These are phyloP conservation scores for Pyrgilauda ruficollis DNA, from an alignment of 2,113 vertebrate genomes.

Conservation along the genomic window DNA sequence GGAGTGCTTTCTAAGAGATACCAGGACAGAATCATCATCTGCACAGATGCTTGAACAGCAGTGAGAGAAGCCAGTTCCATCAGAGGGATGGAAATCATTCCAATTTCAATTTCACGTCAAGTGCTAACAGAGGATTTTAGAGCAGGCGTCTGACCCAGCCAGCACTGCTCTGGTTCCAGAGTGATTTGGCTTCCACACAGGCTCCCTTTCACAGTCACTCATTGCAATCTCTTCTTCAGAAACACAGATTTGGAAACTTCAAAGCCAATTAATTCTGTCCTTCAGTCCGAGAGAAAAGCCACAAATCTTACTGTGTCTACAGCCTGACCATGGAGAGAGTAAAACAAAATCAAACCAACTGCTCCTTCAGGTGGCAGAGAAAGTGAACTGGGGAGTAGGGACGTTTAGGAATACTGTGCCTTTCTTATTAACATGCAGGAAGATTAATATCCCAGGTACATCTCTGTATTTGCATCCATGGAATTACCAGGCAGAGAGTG, in stretches of 20 bases:
- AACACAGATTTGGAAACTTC: neutral
- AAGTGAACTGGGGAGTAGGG: neutral
- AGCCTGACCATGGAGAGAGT: accelerated
- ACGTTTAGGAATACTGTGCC: neutral
- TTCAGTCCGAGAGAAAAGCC: neutral
- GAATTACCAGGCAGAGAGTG: neutral
- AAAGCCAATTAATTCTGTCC: neutral
- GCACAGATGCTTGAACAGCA: neutral
- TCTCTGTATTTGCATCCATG: neutral
- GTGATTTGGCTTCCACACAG: neutral
- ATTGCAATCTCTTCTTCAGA: neutral
- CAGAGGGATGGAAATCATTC: neutral
- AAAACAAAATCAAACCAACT: neutral
- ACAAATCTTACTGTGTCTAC: neutral
- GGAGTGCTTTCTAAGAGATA: neutral
- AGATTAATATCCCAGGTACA: neutral
- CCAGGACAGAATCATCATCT: neutral
- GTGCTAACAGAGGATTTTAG: neutral
- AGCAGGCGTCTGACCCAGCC: neutral
- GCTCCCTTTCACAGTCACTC: neutral
- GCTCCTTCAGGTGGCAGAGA: neutral
- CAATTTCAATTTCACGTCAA: neutral
- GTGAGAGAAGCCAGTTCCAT: neutral
- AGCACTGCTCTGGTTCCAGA: neutral
- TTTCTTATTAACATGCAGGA: neutral